Conservation (phyloP, 2,888 invertebrate genomes). For the Andrena praecox region DNA sequence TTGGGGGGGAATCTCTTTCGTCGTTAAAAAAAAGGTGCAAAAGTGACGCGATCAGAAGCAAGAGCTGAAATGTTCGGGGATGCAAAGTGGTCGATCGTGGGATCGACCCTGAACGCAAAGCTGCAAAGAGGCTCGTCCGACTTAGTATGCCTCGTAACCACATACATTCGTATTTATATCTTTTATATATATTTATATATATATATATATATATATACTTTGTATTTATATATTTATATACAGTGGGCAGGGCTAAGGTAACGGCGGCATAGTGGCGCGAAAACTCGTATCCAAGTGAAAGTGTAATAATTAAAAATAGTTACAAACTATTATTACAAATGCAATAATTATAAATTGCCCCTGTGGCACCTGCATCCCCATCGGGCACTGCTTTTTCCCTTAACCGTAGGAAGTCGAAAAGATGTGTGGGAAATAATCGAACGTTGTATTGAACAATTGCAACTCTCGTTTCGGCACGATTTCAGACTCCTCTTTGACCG, state of each 20-base stretch:
- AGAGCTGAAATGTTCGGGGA: constrained; percentile 11
- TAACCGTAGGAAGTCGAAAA: too few relatives aligned
- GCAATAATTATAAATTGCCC: background rate
- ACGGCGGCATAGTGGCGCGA: constrained; percentile 44
- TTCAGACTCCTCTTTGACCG: too few relatives aligned
- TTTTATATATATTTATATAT: constrained; percentile 69
- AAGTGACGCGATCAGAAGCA: constrained; percentile 24
- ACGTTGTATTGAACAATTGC: too few relatives aligned
- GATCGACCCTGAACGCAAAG: constrained; percentile 18
- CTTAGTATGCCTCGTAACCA: constrained; percentile 78
- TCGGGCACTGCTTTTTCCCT: background rate
- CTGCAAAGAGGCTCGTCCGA: constrained; percentile 70
- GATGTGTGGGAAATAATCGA: too few relatives aligned
- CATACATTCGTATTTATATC: constrained; percentile 77
- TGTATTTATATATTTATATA: constrained; percentile 84
- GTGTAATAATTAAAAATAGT: constrained; percentile 41
- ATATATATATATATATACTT: constrained; percentile 73
- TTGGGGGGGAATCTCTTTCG: background rate
- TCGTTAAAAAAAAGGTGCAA: constrained; percentile 7
- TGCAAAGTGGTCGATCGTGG: background rate
- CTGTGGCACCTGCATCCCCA: background rate
- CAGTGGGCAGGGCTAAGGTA: constrained; percentile 76
- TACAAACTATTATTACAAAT: too few relatives aligned
- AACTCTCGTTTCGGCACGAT: too few relatives aligned
- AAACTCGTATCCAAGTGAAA: constrained; percentile 27